Base-by-base conservation (phyloP, 2,797 vertebrate species). In the Manis javanica region DNA sequence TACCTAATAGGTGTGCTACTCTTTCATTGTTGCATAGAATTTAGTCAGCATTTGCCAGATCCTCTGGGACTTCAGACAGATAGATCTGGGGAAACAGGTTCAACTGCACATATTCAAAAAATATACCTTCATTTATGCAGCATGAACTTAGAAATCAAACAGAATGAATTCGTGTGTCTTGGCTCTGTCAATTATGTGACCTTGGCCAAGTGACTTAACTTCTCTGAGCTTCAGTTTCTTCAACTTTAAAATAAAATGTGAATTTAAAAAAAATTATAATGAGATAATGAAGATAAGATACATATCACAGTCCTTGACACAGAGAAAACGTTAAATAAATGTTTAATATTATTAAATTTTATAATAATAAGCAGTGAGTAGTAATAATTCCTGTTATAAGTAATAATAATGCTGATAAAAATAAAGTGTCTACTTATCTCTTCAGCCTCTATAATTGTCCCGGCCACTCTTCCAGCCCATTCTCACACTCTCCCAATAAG, bases 151-250 rank as follows among this genome's bases (percentile, higher is more conserved):
- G 37, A 72, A 46, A 26, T 74, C 89, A 71, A 31, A 34, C n/a
- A 83, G 63, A 90, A n/a, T 1, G 1, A 16, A 37, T 61, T 75
- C 24, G 2, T 19, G 2, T 19, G 15, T 63, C 53, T 59, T 78
- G 75, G 15, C 42, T 72, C n/a, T 63, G 42, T 23, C 57, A 39
- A 55, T 84, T 29, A 34, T 29, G 69, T 68, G 31, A 90, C 53
- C 39, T 63, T 31, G 11, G n/a, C 29, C 37, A 90, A 83, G 49
- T 75, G 46, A 91, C 37, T 72, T 78, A 6, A 63, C 34, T 79
- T 68, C 53, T 79, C 66, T 31, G 23, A 84, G 46, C 49, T 55
- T 83, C 55, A 15, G 49, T 84, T 95, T 59, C 93, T 92, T 96
- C 72, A 16, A 55, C n/a, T 21, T 1, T 68, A 42, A 85, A 74